Percentiles rank a stretch among this genome's conserved stretches.
These are phyloP conservation scores for Pseudomugil tenellus DNA, from an alignment of 2,797 vertebrate genomes.

Conservation along the genomic window DNA sequence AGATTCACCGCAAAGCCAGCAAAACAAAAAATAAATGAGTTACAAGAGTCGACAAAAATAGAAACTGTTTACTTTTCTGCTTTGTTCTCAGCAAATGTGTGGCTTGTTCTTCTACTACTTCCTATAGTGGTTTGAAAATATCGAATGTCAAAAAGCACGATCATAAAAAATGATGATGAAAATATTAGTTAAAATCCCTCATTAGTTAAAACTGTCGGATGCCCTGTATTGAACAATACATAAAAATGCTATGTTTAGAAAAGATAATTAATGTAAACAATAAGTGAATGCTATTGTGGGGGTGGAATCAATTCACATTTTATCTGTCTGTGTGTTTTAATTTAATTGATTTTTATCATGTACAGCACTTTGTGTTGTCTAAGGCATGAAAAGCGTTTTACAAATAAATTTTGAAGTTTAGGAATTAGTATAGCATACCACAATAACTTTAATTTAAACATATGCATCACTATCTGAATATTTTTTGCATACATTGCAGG, in stretches of 20 bases:
- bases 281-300: no score
- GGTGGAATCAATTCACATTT: no score
- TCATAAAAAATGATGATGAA: not conserved
- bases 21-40: slow-evolving; percentile 21
- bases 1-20: slow-evolving; percentile 18
- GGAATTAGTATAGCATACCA: not conserved
- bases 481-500: not conserved
- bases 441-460: not conserved
- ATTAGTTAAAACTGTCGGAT: slow-evolving; percentile 1
- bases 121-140: not conserved
- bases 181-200: no score
- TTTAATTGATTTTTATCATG: no score
- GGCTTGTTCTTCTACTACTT: slow-evolving; percentile 1
- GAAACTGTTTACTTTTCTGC: slow-evolving; percentile 8
- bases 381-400: no score
- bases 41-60: slow-evolving; percentile 15
- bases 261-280: not conserved
- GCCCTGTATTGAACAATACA: not conserved
- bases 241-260: not conserved
- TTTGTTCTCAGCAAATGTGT: not conserved
- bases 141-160: not conserved
- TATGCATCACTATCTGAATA: not conserved
- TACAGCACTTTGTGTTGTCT: no score
- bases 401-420: no score
- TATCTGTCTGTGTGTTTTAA: no score